Evolutionary conservation across 2,797 vertebrate species (phyloP), one percentile per base, ranked within the genome.

Genomic region (Helicolenus hilgendorfi): DNA sequence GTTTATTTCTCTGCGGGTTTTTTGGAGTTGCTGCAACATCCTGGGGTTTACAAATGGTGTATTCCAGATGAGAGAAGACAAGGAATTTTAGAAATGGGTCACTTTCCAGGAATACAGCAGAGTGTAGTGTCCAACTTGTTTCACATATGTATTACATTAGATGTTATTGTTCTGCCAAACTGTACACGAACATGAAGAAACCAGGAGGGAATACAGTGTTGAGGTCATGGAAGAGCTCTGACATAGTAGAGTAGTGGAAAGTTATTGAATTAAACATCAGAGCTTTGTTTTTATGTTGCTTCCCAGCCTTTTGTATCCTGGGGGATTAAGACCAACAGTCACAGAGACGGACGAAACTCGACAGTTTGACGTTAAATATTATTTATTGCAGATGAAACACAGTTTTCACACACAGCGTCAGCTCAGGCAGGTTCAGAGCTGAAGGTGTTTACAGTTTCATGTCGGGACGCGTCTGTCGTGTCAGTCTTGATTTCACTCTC

Each of bases 321-420:
- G 2, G 24, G 7, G 64, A 45, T 49, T 1, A 3, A 3, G 14
- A 60, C 9, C 5, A 56, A 55, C 0, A 10, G 22, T 11, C 60
- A 79, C 22, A 74, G 22, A 83, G 62, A 84, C 3, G 26, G 7
- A 49, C n/a, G 1, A 58, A 56, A 55, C 68, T 38, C 53, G 29
- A 2, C 77, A 56, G 58, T 41, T 84, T 88, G 63, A 79, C 62
- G 73, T 91, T 93, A 91, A 96, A 95, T 93, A 93, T 79, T 38
- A 89, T 97, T 97, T 97, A 97, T 96, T 97, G 77, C 86, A 70
- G 89, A 89, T 89, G 77, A 92, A 94, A 91, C 79, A 92, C 89
- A 80, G 81, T 41, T 75, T 70, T 80, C 83, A 87, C 56, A 79
- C 74, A 76, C 87, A 72, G 38, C 14, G 5, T 78, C 81, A 29